Percentiles rank a stretch among this genome's conserved stretches.
Evolutionary conservation across 2,113 vertebrate genomes (phyloP).

Genomic region (Apeltes quadracus): DNA sequence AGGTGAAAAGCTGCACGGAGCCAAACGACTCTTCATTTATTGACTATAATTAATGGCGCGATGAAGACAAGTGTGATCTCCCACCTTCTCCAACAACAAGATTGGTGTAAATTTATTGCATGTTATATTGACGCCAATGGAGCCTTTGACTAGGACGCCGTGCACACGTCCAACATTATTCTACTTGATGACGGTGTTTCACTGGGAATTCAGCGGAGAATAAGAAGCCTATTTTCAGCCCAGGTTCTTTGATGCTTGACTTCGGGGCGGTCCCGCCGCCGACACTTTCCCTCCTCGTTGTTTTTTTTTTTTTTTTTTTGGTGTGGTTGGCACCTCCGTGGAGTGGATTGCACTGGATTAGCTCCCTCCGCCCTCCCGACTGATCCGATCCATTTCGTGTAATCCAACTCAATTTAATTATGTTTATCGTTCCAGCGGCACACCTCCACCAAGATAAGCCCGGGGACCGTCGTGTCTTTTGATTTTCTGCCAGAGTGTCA

Average conservation of each 20-base stretch:
- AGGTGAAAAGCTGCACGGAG: slow-evolving; percentile 8
- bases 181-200: background rate
- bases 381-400: slow-evolving; percentile 81
- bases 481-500: slow-evolving; percentile 61
- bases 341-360: slow-evolving; percentile 81
- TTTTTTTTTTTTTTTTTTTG: slow-evolving; percentile 10
- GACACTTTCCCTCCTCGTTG: no score
- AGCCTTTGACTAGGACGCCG: background rate
- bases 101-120: slow-evolving; percentile 29
- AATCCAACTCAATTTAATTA: slow-evolving; percentile 83
- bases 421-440: slow-evolving; percentile 78
- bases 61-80: slow-evolving; percentile 39
- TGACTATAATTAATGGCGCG: slow-evolving; percentile 12
- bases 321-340: slow-evolving; percentile 70
- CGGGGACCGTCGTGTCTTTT: slow-evolving; percentile 66
- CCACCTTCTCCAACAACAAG: slow-evolving; percentile 1
- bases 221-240: background rate
- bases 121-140: slow-evolving; percentile 33
- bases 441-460: slow-evolving; percentile 76
- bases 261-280: slow-evolving; percentile 12
- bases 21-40: slow-evolving; percentile 3
- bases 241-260: slow-evolving; percentile 27
- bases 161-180: slow-evolving; percentile 1
- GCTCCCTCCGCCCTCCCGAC: slow-evolving; percentile 71
- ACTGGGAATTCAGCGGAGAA: background rate